Evolutionary conservation across 2,113 vertebrate species (phyloP).

Genomic region (Rhinoptilus africanus): DNA sequence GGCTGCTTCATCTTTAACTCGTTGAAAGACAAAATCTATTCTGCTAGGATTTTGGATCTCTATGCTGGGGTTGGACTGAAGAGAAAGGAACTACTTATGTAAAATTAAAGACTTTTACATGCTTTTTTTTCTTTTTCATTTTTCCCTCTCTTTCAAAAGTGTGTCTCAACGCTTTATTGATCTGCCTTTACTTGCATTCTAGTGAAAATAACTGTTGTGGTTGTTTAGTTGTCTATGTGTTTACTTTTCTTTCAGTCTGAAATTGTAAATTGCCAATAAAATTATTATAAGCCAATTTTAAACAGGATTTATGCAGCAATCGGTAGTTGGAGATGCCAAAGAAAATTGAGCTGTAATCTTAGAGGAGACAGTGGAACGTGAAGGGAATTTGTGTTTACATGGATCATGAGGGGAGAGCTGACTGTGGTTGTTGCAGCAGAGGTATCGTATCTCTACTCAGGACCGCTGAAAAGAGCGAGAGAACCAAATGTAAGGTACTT

Average conservation of each 20-base stretch:
- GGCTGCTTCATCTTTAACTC: neutral
- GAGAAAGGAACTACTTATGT: neutral
- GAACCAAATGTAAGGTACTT: neutral
- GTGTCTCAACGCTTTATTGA: neutral
- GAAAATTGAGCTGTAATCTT: slow-evolving; percentile 35
- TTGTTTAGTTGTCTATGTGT: neutral
- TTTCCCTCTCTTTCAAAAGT: neutral
- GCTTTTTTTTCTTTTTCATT: neutral
- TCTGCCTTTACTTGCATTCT: neutral
- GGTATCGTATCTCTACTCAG: neutral
- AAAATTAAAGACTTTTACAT: neutral
- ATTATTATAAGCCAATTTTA: neutral
- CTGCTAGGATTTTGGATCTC: neutral
- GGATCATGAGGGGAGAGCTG: neutral
- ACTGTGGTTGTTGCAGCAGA: neutral
- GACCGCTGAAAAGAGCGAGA: neutral
- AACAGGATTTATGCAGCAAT: neutral
- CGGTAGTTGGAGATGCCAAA: neutral
- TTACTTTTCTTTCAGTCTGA: neutral
- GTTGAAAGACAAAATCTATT: neutral
- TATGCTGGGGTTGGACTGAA: neutral
- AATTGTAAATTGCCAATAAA: slow-evolving; percentile 17
- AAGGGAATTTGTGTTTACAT: neutral
- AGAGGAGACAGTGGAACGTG: neutral
- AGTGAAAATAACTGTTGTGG: neutral